Percentiles rank a stretch among this genome's conserved stretches.
Conservation (phyloP, 2,113 vertebrate species). For the Numida meleagris region DNA sequence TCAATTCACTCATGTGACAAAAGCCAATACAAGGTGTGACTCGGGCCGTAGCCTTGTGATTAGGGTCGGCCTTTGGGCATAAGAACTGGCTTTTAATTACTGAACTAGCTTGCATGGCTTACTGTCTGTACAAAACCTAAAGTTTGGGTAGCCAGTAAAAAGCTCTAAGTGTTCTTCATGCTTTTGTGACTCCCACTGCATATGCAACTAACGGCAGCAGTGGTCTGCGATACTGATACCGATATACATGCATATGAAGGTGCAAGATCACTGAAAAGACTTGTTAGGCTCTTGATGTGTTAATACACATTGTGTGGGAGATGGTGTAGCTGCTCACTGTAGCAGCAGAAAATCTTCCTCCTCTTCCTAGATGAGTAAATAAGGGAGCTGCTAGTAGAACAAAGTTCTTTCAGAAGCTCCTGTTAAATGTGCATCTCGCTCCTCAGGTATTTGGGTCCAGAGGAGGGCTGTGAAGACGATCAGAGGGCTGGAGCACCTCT, state of each 20-base stretch:
- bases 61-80: not conserved
- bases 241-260: rapidly evolving
- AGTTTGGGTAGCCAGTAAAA: not conserved
- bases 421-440: rapidly evolving
- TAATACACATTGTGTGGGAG: not conserved
- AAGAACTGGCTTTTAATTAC: not conserved
- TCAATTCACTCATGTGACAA: not conserved
- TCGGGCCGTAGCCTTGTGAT: not conserved
- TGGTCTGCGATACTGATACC: not conserved
- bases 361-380: not conserved
- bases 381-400: not conserved
- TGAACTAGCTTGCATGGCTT: not conserved
- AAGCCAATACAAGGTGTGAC: not conserved
- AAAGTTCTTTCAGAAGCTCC: not conserved
- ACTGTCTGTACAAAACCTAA: not conserved
- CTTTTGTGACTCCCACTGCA: not conserved
- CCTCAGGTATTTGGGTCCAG: not conserved
- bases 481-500: too few species aligned
- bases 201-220: rapidly evolving
- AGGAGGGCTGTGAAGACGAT: too few species aligned
- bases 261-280: not conserved
- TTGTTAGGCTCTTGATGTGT: not conserved
- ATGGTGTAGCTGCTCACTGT: not conserved
- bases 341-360: not conserved
- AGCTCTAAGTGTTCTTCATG: not conserved